Base-by-base conservation (phyloP, 1,140 invertebrate species). In the Drosophila virilis region DNA sequence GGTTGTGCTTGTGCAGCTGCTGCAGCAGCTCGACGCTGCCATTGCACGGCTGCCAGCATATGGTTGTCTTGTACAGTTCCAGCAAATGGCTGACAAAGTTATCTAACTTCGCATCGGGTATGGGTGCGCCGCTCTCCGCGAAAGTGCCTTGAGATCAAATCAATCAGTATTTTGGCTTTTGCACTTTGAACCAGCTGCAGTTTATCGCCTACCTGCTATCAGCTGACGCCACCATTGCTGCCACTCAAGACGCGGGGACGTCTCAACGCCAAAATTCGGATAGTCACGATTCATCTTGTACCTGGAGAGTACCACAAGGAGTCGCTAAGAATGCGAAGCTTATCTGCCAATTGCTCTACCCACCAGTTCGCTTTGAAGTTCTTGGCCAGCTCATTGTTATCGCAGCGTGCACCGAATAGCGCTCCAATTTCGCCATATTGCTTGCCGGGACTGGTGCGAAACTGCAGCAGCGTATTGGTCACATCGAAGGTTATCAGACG, bases 401-500 rank as follows among this genome's bases (percentile, higher is more conserved):
- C 94, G 60, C 94, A 93, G 40, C 94, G 80, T 9, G 96, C 92
- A 1, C 97, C 97, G 91, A 96, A 94, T 42, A 95, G 93, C 0
- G 92, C 92, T 1, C 95, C 96, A 51, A 96, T 93, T 73, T 94
- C 93, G 1, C 94, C 93, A 92, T 98, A 98, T 79, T 96, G 94
- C 60, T 96, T 93, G 52, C 95, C 96, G n/a, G 96, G 94, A 52
- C 94, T 93, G 4, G 94, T 93, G 22, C 93, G 92, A 79, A 97
- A 95, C 86, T 95, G 95, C 22, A 98, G 91, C 45, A 98, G 91
- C 0, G 97, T 98, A 69, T 97, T 96, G 7, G 96, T 98, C 10
- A 97, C 95, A 93, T 98, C 97, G 90, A 98, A 97, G 12, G 97
- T 98, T 50, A 98, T 94, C 71, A 97, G 92, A 62, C 94, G 93